These are phyloP conservation scores for Cataglyphis hispanica DNA, from an alignment of 1,140 invertebrate genomes.

Conservation along the genomic window DNA sequence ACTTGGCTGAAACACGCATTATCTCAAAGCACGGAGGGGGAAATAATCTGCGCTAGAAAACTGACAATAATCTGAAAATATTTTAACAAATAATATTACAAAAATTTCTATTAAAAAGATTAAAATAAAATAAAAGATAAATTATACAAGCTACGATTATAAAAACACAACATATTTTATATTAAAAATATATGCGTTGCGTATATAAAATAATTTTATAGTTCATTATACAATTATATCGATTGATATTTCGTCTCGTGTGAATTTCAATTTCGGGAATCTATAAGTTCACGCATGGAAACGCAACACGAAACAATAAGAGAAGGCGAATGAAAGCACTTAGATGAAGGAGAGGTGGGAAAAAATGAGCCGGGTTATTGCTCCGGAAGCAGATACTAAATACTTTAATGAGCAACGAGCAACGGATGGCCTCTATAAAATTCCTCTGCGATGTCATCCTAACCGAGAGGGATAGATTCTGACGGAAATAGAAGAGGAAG, in stretches of 20 bases:
- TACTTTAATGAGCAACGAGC: slow-evolving; percentile 72
- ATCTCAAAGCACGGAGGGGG: slow-evolving; percentile 31
- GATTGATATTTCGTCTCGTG: not conserved
- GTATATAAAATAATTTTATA: not conserved
- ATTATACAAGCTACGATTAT: not conserved
- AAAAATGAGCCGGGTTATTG: slow-evolving; percentile 32
- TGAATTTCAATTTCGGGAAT: no score
- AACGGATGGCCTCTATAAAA: slow-evolving; percentile 66
- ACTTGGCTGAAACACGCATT: slow-evolving; percentile 49
- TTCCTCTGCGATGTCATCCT: slow-evolving; percentile 58
- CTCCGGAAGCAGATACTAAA: slow-evolving; percentile 65
- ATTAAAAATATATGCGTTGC: not conserved
- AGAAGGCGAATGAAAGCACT: not conserved
- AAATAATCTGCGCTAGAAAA: slow-evolving; percentile 19
- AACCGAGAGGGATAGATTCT: slow-evolving; percentile 25
- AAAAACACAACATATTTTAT: not conserved
- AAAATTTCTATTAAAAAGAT: not conserved
- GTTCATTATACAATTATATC: not conserved
- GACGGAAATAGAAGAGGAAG: slow-evolving; percentile 12
- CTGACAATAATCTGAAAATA: not conserved
- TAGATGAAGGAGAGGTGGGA: not conserved
- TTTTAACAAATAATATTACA: slow-evolving; percentile 1
- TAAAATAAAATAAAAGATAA: not conserved
- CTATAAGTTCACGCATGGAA: not conserved
- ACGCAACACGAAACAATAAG: not conserved